Evolutionary conservation across 2,797 vertebrate genomes (phyloP), one percentile per base, ranked within the genome.

Genomic region (Poliocrania exsul): DNA sequence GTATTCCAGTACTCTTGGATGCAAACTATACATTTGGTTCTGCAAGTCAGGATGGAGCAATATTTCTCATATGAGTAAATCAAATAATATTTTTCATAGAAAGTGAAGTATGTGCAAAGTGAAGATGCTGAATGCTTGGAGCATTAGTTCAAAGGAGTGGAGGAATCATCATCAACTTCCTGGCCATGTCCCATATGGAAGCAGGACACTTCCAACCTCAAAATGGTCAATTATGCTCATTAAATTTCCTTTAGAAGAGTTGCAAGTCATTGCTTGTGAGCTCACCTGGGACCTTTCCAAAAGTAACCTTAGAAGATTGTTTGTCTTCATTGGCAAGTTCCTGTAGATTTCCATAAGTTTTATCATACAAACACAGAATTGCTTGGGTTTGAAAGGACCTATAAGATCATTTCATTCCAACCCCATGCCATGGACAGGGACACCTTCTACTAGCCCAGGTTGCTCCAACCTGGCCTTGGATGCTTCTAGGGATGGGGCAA

Each of bases 391-490:
- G 6, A 71, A 71, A 11, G 1, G 9, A 40, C 2, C 4, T 65
- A 24, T 16, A 58, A 60, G 25, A 2, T 17, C 29, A 33, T 57
- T 17, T 2, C 2, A 4, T 37, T 3, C 11, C 29, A 42, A 2
- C 6, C 8, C 5, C 7, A 2, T 51, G 5, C 17, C 14, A 14
- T 2, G 14, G 28, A 2, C 37, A 51, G 20, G 29, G 25, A 14
- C 13, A 31, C 1, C 5, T 71, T 5, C 17, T 13, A 20, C 13
- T 3, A 0, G 23, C 25, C 10, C 58, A 83, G 38, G 4, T 0
- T 33, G 17, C 9, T 58, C 33, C 65, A 58, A 0, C 7, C 38
- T 35, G 15, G 17, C 9, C 10, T 40, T 26, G 51, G 51, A 1
- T 15, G 10, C 2, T 53, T 0, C 12, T 37, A 58, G 29, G 17